Base-by-base conservation (phyloP, 2,113 vertebrate genomes). In the Gadus macrocephalus region DNA sequence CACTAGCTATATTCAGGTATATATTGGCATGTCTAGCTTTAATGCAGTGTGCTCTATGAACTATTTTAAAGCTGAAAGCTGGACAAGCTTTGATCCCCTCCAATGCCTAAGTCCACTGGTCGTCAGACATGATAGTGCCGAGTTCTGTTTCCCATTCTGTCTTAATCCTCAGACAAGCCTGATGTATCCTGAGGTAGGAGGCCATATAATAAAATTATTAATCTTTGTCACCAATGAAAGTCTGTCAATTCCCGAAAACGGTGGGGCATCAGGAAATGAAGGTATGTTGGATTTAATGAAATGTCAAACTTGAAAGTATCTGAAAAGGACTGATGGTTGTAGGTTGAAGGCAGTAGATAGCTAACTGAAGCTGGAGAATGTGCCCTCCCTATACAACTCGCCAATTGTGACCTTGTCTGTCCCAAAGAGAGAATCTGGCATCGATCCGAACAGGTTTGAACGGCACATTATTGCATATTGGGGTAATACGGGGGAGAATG, bases 1-100 rank as follows among this genome's bases (percentile, higher is more conserved):
- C 64, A 67, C 42, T 25, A 22, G 49, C 53, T 22, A 56, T 25
- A 55, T 27, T 58, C 53, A 53, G 66, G 53, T 56, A 28, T 28
- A 68, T 68, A 20, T 58, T 68, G 66, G 65, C 66, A 9, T 59
- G 67, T 60, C 55, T 68, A 68, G 55, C 31, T 68, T 68, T 59
- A 68, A 25, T 68, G 27, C 59, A 68, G 53, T 58, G 67, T 31
- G 25, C 67, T 27, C 66, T 38, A 58, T 67, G 66, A 56, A 67
- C 66, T 56, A 67, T 67, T 67, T 53, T 67, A 53, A 58, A 67
- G 66, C 56, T 55, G n/a, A 67, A 67, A 62, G 42, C 63, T 66
- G 19, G 35, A 59, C 17, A 66, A 49, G 62, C 59, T 60, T 65
- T 66, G 53, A 67, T 67, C 56, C 42, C 70, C 15, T 27, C 55